Evolutionary conservation across 2,888 invertebrate genomes (phyloP).

Genomic region (Latrodectus hesperus): DNA sequence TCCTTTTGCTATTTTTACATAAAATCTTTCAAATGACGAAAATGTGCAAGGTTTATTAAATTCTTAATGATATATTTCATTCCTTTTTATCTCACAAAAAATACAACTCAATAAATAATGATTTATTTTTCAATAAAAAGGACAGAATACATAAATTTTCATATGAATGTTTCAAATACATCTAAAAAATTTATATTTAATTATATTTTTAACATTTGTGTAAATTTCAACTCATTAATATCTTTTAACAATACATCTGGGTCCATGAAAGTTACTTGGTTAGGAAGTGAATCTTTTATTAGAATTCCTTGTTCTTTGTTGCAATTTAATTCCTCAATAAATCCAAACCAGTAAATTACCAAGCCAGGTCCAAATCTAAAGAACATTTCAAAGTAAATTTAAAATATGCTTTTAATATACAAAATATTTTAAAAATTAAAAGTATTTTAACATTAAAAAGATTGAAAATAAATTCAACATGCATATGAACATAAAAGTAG

Average conservation of each 20-base stretch:
- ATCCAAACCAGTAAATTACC: conserved; percentile 97
- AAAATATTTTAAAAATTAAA: neutral
- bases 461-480: neutral
- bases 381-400: neutral
- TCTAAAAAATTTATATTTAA: too few relatives aligned
- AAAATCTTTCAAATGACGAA: too few relatives aligned
- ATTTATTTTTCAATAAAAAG: too few relatives aligned
- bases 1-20: too few relatives aligned
- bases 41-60: too few relatives aligned
- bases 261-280: conserved; percentile 47
- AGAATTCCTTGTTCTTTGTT: conserved; percentile 53
- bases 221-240: neutral
- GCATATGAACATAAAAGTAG: neutral
- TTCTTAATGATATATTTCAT: too few relatives aligned
- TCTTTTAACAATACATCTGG: conserved; percentile 46
- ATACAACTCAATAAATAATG: too few relatives aligned
- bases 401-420: neutral
- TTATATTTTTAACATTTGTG: too few relatives aligned
- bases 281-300: conserved; percentile 53
- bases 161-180: too few relatives aligned
- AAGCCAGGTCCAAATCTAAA: conserved; percentile 91
- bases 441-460: neutral
- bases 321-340: conserved; percentile 75
- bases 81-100: too few relatives aligned
- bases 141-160: too few relatives aligned